A percentile compares a stretch with the other conserved stretches of the same genome.
These are phyloP conservation scores for Drosophila atripex DNA, from an alignment of 2,888 invertebrate genomes.

Conservation along the genomic window DNA sequence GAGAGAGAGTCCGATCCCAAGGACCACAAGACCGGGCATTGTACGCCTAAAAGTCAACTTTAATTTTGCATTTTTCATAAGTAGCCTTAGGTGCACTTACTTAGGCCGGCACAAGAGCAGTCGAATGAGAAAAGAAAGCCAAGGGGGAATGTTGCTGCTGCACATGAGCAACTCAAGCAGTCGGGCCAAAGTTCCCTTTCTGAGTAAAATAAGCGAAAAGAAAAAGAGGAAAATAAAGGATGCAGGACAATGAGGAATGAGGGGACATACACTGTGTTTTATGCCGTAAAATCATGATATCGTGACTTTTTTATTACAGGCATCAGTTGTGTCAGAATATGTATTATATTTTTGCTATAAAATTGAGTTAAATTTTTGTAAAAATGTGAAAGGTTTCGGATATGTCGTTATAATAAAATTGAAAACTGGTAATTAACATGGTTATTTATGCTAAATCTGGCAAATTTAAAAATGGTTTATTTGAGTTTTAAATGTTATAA, in stretches of 20 bases:
- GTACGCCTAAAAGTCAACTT: constrained; percentile 79
- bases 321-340: no score
- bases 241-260: constrained; percentile 18
- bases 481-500: neutral
- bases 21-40: constrained; percentile 28
- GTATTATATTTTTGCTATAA: no score
- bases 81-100: constrained; percentile 82
- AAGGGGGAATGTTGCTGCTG: constrained; percentile 25
- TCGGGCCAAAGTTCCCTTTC: constrained; percentile 49
- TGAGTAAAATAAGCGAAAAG: constrained; percentile 25
- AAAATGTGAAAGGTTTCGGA: no score
- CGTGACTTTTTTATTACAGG: neutral
- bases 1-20: neutral
- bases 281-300: neutral
- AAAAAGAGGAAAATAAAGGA: constrained; percentile 21
- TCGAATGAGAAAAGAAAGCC: constrained; percentile 57
- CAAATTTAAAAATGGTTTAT: neutral
- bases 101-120: constrained; percentile 75
- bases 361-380: no score
- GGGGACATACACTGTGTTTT: constrained; percentile 5
- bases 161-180: constrained; percentile 32
- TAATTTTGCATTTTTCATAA: constrained; percentile 81
- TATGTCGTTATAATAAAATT: no score
- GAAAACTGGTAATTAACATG: no score
- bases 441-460: no score